phyloP scores from a whole-genome alignment of 2,113 vertebrate genomes.

The Chitala chitala region DNA sequence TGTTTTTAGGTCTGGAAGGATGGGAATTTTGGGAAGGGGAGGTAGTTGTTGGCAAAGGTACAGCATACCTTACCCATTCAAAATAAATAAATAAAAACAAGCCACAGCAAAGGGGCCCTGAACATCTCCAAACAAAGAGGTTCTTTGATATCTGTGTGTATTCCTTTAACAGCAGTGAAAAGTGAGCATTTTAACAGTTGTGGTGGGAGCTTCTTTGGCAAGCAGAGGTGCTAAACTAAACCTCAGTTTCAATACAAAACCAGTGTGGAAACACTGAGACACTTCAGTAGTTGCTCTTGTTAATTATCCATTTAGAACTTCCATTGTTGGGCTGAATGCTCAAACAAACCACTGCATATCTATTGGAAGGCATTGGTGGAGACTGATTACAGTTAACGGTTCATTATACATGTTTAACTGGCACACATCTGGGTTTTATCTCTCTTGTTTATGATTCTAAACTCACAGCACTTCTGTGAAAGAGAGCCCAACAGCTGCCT shows the following conservation, averaged over 20 bases:
- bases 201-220: conserved; percentile 52
- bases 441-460: conserved; percentile 10
- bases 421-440: conserved; percentile 18
- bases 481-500: background rate
- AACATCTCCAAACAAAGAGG: conserved; percentile 51
- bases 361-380: conserved; percentile 10
- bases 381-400: conserved; percentile 16
- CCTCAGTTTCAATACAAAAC: conserved; percentile 52
- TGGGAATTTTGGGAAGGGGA: conserved; percentile 36
- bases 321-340: conserved; percentile 38
- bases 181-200: conserved; percentile 52
- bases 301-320: conserved; percentile 41
- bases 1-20: conserved; percentile 15
- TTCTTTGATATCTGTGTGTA: conserved; percentile 65
- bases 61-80: conserved; percentile 9
- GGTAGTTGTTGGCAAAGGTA: conserved; percentile 35
- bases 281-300: conserved; percentile 36
- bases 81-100: conserved; percentile 38
- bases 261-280: conserved; percentile 27
- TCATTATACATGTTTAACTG: conserved; percentile 26
- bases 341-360: conserved; percentile 37
- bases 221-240: conserved; percentile 55
- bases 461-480: background rate
- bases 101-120: conserved; percentile 45
- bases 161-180: conserved; percentile 60